Evolutionary conservation across 30 jellyfish, hydroid and myxozoan species (phyloP).

Genomic region (Aurelia sp.): DNA sequence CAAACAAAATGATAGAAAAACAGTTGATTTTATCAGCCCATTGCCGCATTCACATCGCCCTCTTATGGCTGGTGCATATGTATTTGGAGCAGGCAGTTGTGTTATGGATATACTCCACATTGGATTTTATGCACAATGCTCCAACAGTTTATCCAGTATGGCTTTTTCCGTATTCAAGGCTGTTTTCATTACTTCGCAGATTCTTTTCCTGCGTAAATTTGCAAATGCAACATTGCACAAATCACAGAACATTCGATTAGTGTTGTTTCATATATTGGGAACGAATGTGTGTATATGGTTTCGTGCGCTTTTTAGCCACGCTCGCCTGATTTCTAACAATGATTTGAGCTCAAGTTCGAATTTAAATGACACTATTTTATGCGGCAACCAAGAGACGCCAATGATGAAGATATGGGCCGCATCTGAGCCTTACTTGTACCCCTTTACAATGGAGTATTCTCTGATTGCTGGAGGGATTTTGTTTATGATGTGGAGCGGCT

Average conservation of each 20-base stretch:
- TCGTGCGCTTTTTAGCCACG: constrained; percentile 95
- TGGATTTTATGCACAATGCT: constrained; percentile 86
- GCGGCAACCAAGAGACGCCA: constrained; percentile 70
- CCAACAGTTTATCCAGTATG: constrained; percentile 73
- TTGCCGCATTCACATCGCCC: constrained; percentile 95
- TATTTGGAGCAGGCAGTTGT: constrained; percentile 98
- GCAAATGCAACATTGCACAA: constrained; percentile 95
- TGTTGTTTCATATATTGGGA: constrained; percentile 92
- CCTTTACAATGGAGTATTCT: constrained; percentile 97
- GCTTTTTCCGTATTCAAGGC: constrained; percentile 91
- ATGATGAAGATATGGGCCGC: constrained; percentile 90
- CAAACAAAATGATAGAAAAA: constrained; percentile 94
- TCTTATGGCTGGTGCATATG: constrained; percentile 97
- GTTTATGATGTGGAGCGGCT: constrained; percentile 98
- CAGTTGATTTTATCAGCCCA: constrained; percentile 94
- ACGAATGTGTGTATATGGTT: constrained; percentile 96
- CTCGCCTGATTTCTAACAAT: constrained; percentile 57
- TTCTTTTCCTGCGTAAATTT: constrained; percentile 86
- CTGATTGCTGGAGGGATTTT: constrained; percentile 93
- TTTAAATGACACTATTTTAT: constrained; percentile 43
- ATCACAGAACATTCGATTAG: constrained; percentile 93
- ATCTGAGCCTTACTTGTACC: constrained; percentile 93
- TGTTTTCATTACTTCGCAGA: constrained; percentile 77
- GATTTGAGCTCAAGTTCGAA: neutral
- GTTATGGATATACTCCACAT: constrained; percentile 91